Conservation (phyloP, 2,797 vertebrate genomes). For the Discoglossus pictus region DNA sequence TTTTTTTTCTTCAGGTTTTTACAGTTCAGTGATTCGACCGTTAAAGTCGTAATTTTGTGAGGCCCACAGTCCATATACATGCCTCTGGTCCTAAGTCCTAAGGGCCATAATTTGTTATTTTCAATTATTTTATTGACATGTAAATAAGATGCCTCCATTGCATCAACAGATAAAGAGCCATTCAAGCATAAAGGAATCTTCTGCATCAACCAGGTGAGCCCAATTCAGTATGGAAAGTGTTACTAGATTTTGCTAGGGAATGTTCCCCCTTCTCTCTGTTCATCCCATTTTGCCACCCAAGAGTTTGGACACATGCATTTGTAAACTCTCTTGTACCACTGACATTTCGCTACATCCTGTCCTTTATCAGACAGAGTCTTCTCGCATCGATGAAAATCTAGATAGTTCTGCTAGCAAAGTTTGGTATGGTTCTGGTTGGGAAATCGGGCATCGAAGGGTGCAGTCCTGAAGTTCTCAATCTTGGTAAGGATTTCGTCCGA, state of each 20-base stretch:
- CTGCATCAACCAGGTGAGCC: not conserved
- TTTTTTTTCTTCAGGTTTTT: too few species aligned
- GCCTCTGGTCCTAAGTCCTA: too few species aligned
- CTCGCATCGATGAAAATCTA: conserved; percentile 66
- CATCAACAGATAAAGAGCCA: conserved; percentile 11
- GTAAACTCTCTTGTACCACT: too few species aligned
- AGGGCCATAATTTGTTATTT: too few species aligned
- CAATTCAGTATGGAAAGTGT: not conserved
- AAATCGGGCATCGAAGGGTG: conserved; percentile 86
- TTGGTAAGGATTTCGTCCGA: conserved; percentile 78
- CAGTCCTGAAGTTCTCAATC: conserved; percentile 80
- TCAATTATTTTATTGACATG: conserved; percentile 40
- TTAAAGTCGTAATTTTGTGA: too few species aligned
- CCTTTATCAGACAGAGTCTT: too few species aligned
- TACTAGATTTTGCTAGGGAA: conserved; percentile 18
- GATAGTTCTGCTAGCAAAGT: conserved; percentile 89
- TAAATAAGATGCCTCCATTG: conserved; percentile 2
- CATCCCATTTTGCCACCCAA: too few species aligned
- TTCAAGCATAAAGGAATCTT: conserved; percentile 13
- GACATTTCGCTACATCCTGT: too few species aligned
- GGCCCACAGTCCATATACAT: too few species aligned
- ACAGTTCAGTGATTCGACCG: too few species aligned
- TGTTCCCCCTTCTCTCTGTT: not conserved
- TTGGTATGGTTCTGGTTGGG: conserved; percentile 88
- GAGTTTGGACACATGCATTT: too few species aligned